Conservation (phyloP, 1,140 invertebrate genomes). For the Batillaria attramentaria region DNA sequence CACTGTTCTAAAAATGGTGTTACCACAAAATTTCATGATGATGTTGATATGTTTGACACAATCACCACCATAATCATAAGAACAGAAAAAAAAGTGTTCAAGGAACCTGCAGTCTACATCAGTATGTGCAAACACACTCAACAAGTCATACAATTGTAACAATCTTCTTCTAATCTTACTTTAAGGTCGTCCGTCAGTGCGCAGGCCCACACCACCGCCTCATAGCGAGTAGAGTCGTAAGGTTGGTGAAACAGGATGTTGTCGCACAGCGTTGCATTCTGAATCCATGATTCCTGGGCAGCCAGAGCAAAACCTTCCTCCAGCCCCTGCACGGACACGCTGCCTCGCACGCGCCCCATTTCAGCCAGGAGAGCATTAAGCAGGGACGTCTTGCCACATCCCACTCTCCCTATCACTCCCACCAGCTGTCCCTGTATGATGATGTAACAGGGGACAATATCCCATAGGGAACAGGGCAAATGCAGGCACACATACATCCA, state of each 20-base stretch:
- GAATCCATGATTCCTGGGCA: slow-evolving; percentile 92
- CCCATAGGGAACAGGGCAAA: too few relatives aligned
- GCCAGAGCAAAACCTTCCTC: slow-evolving; percentile 75
- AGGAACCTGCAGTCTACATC: too few relatives aligned
- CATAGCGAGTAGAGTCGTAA: slow-evolving; percentile 85
- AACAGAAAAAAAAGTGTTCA: too few relatives aligned
- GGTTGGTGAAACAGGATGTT: slow-evolving; percentile 94
- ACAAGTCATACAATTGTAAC: too few relatives aligned
- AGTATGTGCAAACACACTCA: too few relatives aligned
- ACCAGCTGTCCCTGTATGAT: slow-evolving; percentile 69
- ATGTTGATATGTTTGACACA: too few relatives aligned
- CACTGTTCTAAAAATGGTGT: too few relatives aligned
- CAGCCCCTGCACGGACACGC: slow-evolving; percentile 35
- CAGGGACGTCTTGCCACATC: slow-evolving; percentile 70
- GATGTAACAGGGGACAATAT: too few relatives aligned
- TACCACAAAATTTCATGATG: too few relatives aligned
- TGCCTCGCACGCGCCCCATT: slow-evolving; percentile 59
- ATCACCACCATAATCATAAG: too few relatives aligned
- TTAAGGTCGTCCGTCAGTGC: slow-evolving; percentile 84
- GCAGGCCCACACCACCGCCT: slow-evolving; percentile 83
- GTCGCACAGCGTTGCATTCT: slow-evolving; percentile 89
- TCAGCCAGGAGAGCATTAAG: slow-evolving; percentile 68
- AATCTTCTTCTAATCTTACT: slow-evolving; percentile 56
- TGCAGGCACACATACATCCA: too few relatives aligned
- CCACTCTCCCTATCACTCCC: slow-evolving; percentile 70